Conservation (phyloP, 2,888 invertebrate genomes). For the Ormyrus pomaceus region DNA sequence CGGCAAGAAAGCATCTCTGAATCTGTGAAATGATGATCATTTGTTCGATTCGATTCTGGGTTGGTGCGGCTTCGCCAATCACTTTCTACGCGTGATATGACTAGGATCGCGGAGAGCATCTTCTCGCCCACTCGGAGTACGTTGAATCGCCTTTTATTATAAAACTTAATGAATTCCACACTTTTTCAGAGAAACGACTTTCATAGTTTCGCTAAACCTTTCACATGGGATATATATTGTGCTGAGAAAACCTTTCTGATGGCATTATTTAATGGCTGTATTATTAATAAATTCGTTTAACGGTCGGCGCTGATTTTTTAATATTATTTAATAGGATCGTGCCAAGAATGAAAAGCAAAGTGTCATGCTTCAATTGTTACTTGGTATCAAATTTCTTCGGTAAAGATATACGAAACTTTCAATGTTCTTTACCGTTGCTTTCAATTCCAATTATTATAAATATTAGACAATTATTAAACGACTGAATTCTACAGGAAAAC, state of each 20-base stretch:
- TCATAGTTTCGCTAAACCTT: conserved; percentile 30
- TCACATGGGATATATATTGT: conserved; percentile 22
- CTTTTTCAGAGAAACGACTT: conserved; percentile 19
- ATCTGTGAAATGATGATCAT: conserved; percentile 32
- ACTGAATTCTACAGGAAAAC: too few species aligned
- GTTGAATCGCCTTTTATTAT: conserved; percentile 43
- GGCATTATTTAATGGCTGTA: conserved; percentile 14
- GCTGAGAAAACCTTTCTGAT: conserved; percentile 20
- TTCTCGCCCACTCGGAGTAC: conserved; percentile 40
- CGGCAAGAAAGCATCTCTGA: conserved; percentile 29
- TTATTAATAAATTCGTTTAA: conserved; percentile 5
- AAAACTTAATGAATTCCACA: conserved; percentile 42
- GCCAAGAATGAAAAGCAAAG: background rate
- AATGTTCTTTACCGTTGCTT: too few species aligned
- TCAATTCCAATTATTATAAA: too few species aligned
- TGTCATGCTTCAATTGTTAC: too few species aligned
- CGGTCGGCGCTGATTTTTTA: too few species aligned
- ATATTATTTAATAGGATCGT: too few species aligned
- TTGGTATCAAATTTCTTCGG: too few species aligned
- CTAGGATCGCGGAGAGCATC: conserved; percentile 35
- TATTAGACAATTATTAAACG: too few species aligned
- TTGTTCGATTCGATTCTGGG: conserved; percentile 45
- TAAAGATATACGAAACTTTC: too few species aligned
- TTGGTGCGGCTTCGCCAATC: conserved; percentile 29
- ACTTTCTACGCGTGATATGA: conserved; percentile 45